A percentile compares a stretch with the other conserved stretches of the same genome.
These are phyloP conservation scores for Hylia prasina DNA, from an alignment of 2,113 vertebrate species.

Conservation along the genomic window DNA sequence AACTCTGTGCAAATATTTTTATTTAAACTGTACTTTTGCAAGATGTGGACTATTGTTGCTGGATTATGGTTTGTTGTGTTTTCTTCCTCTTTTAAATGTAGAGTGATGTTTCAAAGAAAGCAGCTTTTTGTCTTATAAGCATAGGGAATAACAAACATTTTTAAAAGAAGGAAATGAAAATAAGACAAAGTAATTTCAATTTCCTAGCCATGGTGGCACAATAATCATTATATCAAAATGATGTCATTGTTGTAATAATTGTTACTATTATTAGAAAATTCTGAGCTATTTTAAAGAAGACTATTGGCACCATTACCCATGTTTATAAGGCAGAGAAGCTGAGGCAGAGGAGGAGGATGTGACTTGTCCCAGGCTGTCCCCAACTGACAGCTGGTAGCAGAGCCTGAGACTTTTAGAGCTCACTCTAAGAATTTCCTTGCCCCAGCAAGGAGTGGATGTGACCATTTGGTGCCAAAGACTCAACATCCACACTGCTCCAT, in stretches of 20 bases:
- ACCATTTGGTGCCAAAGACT: neutral
- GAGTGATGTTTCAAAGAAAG: neutral
- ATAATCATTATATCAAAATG: neutral
- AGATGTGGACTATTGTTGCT: neutral
- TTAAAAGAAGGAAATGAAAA: neutral
- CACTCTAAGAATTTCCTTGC: neutral
- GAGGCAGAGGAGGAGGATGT: neutral
- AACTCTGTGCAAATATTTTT: neutral
- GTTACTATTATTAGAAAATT: neutral
- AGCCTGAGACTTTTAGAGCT: neutral
- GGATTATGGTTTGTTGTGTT: neutral
- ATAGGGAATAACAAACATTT: neutral
- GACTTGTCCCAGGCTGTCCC: neutral
- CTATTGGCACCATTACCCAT: neutral
- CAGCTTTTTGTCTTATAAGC: neutral
- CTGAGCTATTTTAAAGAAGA: neutral
- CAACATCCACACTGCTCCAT: accelerated
- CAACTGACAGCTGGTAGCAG: neutral
- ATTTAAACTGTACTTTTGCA: neutral
- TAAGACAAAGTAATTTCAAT: neutral
- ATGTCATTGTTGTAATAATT: neutral
- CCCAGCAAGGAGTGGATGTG: neutral
- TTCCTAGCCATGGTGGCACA: neutral
- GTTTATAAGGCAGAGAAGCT: neutral
- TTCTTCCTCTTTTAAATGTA: neutral